Base-by-base conservation (phyloP, 2,113 vertebrate species). In the Passer domesticus region DNA sequence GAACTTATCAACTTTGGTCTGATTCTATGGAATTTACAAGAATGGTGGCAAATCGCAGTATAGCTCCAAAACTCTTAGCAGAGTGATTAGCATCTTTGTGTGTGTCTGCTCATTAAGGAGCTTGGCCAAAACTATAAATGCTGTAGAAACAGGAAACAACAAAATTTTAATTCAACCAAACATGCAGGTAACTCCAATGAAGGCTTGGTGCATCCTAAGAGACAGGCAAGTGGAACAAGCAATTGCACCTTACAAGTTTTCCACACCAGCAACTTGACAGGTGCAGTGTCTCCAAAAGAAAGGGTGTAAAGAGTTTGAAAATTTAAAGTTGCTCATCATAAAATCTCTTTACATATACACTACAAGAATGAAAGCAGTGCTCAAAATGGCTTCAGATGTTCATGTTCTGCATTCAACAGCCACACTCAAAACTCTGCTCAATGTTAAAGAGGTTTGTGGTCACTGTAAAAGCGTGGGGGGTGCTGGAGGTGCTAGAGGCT, bases 391-490 rank as follows among this genome's bases (percentile, higher is more conserved):
- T 35, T 90, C 82, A 68, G 52, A 27, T 35, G 7, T 33, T 41
- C 56, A 6, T 31, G 14, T 31, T 58, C n/a, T 78, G 22, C n/a
- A 12, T 37, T 52, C 66, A 67, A 62, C 47, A 75, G 62, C 47
- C 35, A 24, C 2, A 0, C 17, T 59, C 60, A 62, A 74, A 90
- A 82, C 33, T 60, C 10, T 7, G 5, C 31, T 46, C 15, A 5
- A 13, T 8, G 20, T 46, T 81, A 49, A 68, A 62, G 1, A 5
- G 47, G 33, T 22, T 67, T 92, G 66, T 52, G 62, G 53, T 72
- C 70, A 50, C 49, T 4, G 1, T 0, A 0, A 70, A 87, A 47
- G 28, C 0, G 0, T 18, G 53, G 41, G 33, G 41, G 41, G 41
- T 41, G 41, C 41, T 41, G 41, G 72, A 56, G 14, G 20, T 68